Conservation (phyloP, 2,113 vertebrate genomes). For the Hassar affinis region DNA sequence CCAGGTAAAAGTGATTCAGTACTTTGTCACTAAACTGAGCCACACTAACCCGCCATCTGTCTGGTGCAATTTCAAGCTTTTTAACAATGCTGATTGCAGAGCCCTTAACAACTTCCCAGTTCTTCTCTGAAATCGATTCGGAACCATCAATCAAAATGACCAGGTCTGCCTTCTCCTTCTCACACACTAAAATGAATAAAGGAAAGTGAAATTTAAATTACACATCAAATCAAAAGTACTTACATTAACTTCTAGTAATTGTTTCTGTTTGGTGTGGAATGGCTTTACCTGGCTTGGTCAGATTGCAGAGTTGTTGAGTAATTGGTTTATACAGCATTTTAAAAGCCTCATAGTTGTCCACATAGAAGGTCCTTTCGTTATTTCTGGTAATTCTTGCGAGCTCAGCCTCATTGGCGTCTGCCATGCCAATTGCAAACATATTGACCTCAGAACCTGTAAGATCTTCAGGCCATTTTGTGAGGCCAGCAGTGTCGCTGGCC, state of each 20-base stretch:
- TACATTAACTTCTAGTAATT: not conserved
- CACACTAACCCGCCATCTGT: conserved; percentile 66
- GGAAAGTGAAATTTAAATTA: not conserved
- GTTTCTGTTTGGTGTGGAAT: not conserved
- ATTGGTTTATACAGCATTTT: conserved; percentile 69
- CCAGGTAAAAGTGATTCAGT: conserved; percentile 69
- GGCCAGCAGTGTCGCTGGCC: conserved; percentile 57
- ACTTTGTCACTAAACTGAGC: conserved; percentile 71
- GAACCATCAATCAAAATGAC: conserved; percentile 79
- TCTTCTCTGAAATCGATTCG: conserved; percentile 47
- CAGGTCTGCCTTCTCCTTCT: conserved; percentile 69
- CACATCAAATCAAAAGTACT: not conserved
- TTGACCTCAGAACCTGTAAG: conserved; percentile 61
- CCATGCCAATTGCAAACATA: conserved; percentile 74
- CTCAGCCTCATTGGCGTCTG: conserved; percentile 59
- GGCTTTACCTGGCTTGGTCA: conserved; percentile 73
- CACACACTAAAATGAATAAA: conserved; percentile 66
- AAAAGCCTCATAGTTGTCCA: conserved; percentile 64
- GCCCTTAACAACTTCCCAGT: conserved; percentile 69
- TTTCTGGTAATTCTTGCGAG: conserved; percentile 65
- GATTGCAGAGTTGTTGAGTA: conserved; percentile 65
- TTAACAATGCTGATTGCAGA: conserved; percentile 66
- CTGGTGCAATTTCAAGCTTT: conserved; percentile 65
- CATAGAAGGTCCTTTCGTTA: conserved; percentile 64
- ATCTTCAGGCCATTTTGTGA: conserved; percentile 48